phyloP scores from a whole-genome alignment of 2,113 vertebrate genomes.

The Pedionomus torquatus region DNA sequence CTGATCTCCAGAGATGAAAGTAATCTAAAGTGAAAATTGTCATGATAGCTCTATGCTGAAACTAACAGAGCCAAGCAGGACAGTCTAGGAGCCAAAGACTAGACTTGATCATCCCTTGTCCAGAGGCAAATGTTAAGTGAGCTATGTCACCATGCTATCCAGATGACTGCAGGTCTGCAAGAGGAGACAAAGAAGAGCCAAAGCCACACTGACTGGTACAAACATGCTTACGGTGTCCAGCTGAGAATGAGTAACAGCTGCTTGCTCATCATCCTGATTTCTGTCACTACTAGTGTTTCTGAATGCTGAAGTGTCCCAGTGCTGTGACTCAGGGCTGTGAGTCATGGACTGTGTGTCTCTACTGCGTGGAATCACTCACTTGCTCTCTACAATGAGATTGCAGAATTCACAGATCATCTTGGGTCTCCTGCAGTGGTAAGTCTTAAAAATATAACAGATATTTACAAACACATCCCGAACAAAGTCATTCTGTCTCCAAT shows the following conservation, averaged over 20 bases:
- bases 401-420: constrained; percentile 60
- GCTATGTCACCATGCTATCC: background rate
- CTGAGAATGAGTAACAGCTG: constrained; percentile 70
- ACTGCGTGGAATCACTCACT: constrained; percentile 40
- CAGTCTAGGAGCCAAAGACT: constrained; percentile 15
- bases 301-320: constrained; percentile 41
- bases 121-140: constrained; percentile 39
- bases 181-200: constrained; percentile 32
- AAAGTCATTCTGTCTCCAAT: background rate
- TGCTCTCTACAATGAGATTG: constrained; percentile 52
- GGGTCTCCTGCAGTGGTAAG: background rate
- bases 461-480: constrained; percentile 28
- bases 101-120: constrained; percentile 50
- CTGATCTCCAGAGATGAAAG: background rate
- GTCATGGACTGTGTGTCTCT: constrained; percentile 61
- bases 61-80: constrained; percentile 26
- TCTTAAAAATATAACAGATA: constrained; percentile 19
- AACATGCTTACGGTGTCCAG: constrained; percentile 58
- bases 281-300: constrained; percentile 62
- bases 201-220: constrained; percentile 39
- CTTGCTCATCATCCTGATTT: constrained; percentile 67
- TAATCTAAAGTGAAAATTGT: constrained; percentile 32
- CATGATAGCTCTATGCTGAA: constrained; percentile 9
- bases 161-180: constrained; percentile 57
- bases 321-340: constrained; percentile 70